phyloP scores from a whole-genome alignment of 2,888 invertebrate genomes.

The Drosophila ochracea region DNA sequence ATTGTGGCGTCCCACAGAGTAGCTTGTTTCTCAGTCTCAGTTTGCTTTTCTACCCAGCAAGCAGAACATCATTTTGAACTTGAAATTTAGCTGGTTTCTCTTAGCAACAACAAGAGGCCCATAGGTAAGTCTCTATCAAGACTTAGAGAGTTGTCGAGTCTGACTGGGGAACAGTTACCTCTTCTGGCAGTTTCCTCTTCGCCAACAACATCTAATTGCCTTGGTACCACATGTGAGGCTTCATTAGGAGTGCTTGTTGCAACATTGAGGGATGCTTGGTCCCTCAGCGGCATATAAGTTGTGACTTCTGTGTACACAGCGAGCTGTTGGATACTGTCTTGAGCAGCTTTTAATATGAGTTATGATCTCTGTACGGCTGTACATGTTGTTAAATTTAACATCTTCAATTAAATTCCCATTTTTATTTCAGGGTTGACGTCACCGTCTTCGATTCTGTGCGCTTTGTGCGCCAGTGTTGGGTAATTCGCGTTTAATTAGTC shows the following conservation, averaged over 20 bases:
- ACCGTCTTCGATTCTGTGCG: slow-evolving; percentile 10
- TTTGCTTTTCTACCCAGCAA: not conserved
- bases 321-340: no score
- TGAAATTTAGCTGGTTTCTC: not conserved
- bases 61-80: not conserved
- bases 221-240: no score
- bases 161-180: no score
- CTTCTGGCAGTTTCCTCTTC: no score
- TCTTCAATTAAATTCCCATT: not conserved
- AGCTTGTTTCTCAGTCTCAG: not conserved
- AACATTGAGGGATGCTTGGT: no score
- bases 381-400: not conserved
- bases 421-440: slow-evolving; percentile 5
- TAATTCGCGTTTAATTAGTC: slow-evolving; percentile 57
- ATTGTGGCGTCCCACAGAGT: not conserved
- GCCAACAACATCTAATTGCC: no score
- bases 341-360: not conserved
- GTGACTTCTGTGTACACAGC: no score
- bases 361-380: not conserved
- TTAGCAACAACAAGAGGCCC: not conserved
- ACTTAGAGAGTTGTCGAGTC: no score
- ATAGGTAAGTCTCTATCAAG: no score
- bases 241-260: no score
- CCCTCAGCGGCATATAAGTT: no score
- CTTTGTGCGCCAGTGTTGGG: slow-evolving; percentile 33